These are phyloP conservation scores for Bergia sp. DNA, from an alignment of 92 coral and sea anemone species.

Conservation along the genomic window DNA sequence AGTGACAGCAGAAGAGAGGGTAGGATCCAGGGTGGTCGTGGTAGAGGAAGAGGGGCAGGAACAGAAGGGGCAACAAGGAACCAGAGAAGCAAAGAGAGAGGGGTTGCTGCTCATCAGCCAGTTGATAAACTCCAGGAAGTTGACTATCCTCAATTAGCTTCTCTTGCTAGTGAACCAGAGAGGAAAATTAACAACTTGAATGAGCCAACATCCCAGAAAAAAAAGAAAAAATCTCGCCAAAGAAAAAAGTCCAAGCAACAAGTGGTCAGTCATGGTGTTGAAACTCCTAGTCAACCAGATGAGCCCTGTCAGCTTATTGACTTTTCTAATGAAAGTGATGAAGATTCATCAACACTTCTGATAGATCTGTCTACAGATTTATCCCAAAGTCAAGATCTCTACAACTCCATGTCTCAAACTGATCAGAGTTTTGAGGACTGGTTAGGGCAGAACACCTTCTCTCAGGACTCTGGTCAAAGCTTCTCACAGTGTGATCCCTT, in stretches of 20 bases:
- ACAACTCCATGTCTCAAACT: background rate
- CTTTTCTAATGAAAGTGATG: conserved; percentile 31
- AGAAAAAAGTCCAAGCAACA: conserved; percentile 6
- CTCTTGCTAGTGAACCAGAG: background rate
- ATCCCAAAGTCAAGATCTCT: background rate
- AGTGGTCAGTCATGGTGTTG: background rate
- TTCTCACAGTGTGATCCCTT: conserved; percentile 20
- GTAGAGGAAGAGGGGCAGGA: background rate
- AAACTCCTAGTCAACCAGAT: background rate
- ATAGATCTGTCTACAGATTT: conserved; percentile 30
- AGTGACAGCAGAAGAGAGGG: background rate
- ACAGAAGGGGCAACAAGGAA: background rate
- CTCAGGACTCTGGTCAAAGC: conserved; percentile 21
- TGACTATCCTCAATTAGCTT: background rate
- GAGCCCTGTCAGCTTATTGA: conserved; percentile 10
- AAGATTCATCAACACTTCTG: conserved; percentile 23
- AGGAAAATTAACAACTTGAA: background rate
- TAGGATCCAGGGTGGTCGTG: background rate
- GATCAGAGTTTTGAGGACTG: background rate
- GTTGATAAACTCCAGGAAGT: background rate
- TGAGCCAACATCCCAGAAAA: background rate
- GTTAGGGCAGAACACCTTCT: background rate
- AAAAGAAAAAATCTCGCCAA: background rate
- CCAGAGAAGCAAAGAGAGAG: background rate
- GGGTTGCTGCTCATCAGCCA: background rate